phyloP scores from a whole-genome alignment of 2,113 vertebrate genomes.

The Corythornis madagascariensis region DNA sequence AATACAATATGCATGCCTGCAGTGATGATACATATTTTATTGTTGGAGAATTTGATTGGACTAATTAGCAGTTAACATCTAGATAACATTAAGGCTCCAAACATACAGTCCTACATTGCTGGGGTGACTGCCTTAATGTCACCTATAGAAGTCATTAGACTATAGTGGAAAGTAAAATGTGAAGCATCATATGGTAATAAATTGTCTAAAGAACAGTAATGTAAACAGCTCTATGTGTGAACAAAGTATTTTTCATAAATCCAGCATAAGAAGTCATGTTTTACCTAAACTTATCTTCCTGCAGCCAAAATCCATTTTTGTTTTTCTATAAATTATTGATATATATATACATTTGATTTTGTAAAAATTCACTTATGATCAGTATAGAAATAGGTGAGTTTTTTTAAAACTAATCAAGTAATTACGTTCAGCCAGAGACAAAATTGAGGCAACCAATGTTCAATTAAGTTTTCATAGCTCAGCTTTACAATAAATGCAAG shows the following conservation, averaged over 20 bases:
- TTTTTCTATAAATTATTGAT: not conserved
- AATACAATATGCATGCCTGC: not conserved
- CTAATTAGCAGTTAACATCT: not conserved
- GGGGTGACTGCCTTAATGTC: not conserved
- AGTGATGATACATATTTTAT: not conserved
- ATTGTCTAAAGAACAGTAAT: not conserved
- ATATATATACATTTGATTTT: not conserved
- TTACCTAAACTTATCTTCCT: not conserved
- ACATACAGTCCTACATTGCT: not conserved
- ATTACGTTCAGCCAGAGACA: not conserved
- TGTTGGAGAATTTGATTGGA: not conserved
- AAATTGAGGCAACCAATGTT: not conserved
- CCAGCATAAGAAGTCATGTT: not conserved
- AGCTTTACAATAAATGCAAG: not conserved
- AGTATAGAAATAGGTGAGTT: not conserved
- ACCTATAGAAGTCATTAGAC: not conserved
- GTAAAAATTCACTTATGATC: not conserved
- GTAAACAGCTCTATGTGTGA: not conserved
- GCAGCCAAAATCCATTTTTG: not conserved
- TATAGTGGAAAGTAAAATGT: not conserved
- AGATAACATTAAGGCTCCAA: not conserved
- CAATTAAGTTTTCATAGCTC: not conserved
- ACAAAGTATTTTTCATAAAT: not conserved
- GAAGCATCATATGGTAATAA: not conserved
- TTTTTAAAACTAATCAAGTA: not conserved